A percentile compares a stretch with the other conserved stretches of the same genome.
These are phyloP conservation scores for Branchinecta lynchi DNA, from an alignment of 1,140 invertebrate species.

Conservation along the genomic window DNA sequence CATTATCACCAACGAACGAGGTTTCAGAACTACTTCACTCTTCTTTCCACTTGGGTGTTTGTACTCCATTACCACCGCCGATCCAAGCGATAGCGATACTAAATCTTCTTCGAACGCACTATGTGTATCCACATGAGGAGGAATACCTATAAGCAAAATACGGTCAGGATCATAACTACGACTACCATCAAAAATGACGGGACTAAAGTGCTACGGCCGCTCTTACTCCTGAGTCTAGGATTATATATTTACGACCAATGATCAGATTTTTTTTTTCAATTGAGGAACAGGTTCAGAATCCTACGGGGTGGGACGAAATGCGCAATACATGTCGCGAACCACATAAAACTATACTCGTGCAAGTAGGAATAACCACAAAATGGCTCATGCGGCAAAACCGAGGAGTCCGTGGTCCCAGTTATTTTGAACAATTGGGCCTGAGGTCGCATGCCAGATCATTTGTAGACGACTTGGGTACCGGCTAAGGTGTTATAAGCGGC, in stretches of 20 bases:
- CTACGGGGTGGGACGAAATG: too few species aligned
- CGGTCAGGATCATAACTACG: constrained; percentile 12
- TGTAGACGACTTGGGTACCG: too few species aligned
- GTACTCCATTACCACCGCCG: constrained; percentile 79
- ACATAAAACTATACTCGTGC: too few species aligned
- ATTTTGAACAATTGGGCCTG: too few species aligned
- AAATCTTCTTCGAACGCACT: constrained; percentile 80
- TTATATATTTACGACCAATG: neutral
- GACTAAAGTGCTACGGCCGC: neutral
- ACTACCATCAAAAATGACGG: constrained; percentile 12
- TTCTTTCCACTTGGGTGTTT: constrained; percentile 42
- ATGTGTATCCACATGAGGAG: constrained; percentile 86
- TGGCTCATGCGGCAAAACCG: too few species aligned
- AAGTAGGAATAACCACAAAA: too few species aligned
- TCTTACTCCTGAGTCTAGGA: neutral
- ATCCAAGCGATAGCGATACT: constrained; percentile 68
- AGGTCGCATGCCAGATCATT: too few species aligned
- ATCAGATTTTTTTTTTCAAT: too few species aligned
- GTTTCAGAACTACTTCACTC: constrained; percentile 47
- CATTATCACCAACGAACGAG: constrained; percentile 69
- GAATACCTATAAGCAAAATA: constrained; percentile 53
- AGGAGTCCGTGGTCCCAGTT: too few species aligned
- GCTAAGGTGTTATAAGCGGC: too few species aligned
- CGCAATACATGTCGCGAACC: too few species aligned
- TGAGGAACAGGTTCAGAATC: too few species aligned